Conservation (phyloP, 2,888 invertebrate species). For the Selenia dentaria region DNA sequence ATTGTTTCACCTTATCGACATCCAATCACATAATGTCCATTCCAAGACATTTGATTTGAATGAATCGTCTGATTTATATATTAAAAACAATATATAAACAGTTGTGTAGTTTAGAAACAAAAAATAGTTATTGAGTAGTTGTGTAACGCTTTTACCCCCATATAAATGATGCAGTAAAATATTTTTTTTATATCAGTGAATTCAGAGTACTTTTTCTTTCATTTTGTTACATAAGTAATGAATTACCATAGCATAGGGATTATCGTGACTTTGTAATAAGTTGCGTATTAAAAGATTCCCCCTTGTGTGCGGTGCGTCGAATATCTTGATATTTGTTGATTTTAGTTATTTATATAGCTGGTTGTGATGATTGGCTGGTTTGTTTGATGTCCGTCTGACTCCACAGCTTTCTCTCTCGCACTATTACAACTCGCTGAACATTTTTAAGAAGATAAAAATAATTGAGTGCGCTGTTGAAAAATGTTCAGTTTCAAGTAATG, state of each 20-base stretch:
- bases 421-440: no score
- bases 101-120: conserved; percentile 61
- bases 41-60: conserved; percentile 64
- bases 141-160: conserved; percentile 62
- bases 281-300: conserved; percentile 56
- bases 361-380: conserved; percentile 52
- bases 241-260: conserved; percentile 70
- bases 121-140: conserved; percentile 58
- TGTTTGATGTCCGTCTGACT: conserved; percentile 31
- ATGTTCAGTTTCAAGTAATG: no score
- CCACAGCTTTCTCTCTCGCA: no score
- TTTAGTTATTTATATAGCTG: conserved; percentile 36
- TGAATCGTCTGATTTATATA: conserved; percentile 61
- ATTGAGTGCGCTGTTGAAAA: no score
- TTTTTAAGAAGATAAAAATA: no score
- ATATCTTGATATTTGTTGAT: conserved; percentile 31
- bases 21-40: conserved; percentile 50
- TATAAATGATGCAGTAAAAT: conserved; percentile 60
- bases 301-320: conserved; percentile 38
- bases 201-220: conserved; percentile 42
- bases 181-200: conserved; percentile 66
- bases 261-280: conserved; percentile 67
- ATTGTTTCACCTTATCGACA: conserved; percentile 29
- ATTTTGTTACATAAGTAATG: conserved; percentile 64
- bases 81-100: conserved; percentile 45